Evolutionary conservation across 1,140 invertebrate species (phyloP).

Genomic region (Pararge aegeria): DNA sequence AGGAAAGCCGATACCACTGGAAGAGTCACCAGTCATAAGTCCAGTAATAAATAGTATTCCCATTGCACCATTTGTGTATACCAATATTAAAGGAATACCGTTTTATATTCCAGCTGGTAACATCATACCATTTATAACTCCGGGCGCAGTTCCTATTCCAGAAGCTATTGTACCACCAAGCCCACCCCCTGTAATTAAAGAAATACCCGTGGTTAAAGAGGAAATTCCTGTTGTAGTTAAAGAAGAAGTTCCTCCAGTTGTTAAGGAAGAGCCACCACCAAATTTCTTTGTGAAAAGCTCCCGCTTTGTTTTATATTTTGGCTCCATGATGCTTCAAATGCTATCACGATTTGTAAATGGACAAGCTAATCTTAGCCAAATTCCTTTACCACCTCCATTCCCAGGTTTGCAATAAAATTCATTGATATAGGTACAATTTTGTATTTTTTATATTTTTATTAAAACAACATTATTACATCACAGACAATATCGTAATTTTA

Average conservation of each 20-base stretch:
- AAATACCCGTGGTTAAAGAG: neutral
- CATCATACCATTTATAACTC: constrained; percentile 7
- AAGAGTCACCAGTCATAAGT: neutral
- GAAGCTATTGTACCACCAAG: constrained; percentile 9
- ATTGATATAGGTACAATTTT: neutral
- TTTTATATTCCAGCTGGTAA: constrained; percentile 14
- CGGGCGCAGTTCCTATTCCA: constrained; percentile 12
- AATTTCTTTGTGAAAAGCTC: constrained; percentile 43
- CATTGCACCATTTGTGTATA: constrained; percentile 16
- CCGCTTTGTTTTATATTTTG: constrained; percentile 42
- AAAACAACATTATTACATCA: neutral
- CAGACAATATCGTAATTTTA: neutral
- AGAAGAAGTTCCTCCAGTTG: constrained; percentile 13
- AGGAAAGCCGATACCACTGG: neutral
- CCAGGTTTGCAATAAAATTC: constrained; percentile 13
- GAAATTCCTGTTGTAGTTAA: constrained; percentile 8
- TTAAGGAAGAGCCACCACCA: constrained; percentile 32
- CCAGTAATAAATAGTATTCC: constrained; percentile 10
- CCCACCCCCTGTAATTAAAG: constrained; percentile 6
- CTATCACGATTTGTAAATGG: constrained; percentile 37
- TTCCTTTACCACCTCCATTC: constrained; percentile 18
- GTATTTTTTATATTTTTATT: neutral
- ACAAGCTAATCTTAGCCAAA: constrained; percentile 16
- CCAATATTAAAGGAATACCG: constrained; percentile 23
- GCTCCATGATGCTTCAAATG: constrained; percentile 43